Conservation (phyloP, 92 coral and sea anemone genomes). For the Montipora capitata region DNA sequence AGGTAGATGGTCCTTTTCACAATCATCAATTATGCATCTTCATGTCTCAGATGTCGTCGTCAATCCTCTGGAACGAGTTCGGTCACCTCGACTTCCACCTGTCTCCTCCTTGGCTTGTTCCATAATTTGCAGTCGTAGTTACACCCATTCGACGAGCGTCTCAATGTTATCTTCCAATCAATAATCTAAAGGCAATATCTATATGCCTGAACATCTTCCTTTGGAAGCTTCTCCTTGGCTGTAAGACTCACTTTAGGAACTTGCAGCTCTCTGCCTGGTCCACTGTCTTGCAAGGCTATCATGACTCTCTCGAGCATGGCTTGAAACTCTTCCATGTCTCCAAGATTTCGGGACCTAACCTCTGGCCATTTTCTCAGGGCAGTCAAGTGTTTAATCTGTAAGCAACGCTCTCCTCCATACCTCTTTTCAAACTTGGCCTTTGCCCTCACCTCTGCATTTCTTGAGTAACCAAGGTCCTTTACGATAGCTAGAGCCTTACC, state of each 20-base stretch:
- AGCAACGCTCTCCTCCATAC: constrained; percentile 51
- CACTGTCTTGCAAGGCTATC: no score
- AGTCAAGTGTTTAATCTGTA: neutral
- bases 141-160: neutral
- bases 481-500: constrained; percentile 60
- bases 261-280: no score
- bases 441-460: constrained; percentile 57
- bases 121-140: neutral
- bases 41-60: neutral
- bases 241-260: constrained; percentile 26
- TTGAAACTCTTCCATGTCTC: no score
- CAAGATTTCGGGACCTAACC: no score
- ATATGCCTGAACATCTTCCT: neutral
- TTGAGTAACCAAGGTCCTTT: constrained; percentile 59
- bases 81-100: no score
- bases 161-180: neutral
- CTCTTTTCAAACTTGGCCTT: constrained; percentile 33
- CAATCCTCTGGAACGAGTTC: neutral
- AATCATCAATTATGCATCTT: neutral
- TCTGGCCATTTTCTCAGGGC: no score
- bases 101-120: neutral
- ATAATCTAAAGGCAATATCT: neutral
- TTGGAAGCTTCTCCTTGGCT: neutral
- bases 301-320: neutral
- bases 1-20: neutral